Percentiles rank a stretch among this genome's conserved stretches.
phyloP scores from a whole-genome alignment of 2,113 vertebrate species.

The Raja brachyura region DNA sequence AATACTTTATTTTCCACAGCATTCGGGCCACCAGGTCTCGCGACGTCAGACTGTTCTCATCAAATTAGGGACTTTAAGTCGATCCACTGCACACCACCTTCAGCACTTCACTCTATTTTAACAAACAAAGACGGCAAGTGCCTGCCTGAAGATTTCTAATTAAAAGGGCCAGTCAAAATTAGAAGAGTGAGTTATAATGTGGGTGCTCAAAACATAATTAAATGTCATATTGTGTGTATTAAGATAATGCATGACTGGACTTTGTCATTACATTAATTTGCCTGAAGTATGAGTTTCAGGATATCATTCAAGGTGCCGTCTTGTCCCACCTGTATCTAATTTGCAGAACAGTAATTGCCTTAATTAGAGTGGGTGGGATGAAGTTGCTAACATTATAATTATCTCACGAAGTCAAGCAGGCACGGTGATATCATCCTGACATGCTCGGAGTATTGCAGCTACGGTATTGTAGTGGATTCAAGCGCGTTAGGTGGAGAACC shows the following conservation, averaged over 20 bases:
- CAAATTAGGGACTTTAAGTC: background rate
- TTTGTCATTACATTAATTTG: background rate
- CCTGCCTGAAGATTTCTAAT: background rate
- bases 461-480: background rate
- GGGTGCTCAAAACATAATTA: constrained; percentile 34
- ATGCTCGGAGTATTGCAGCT: background rate
- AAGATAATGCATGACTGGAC: constrained; percentile 32
- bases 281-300: constrained; percentile 33
- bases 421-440: constrained; percentile 4
- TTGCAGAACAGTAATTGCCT: constrained; percentile 25
- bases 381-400: constrained; percentile 28
- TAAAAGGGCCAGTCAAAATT: constrained; percentile 31
- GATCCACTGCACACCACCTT: background rate
- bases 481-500: background rate
- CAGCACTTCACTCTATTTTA: background rate
- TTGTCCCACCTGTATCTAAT: constrained; percentile 35
- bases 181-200: constrained; percentile 11
- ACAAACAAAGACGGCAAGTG: background rate
- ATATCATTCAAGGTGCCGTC: constrained; percentile 12
- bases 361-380: constrained; percentile 30
- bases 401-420: background rate
- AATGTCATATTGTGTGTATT: constrained; percentile 28
- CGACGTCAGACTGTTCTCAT: background rate
- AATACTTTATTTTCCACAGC: background rate
- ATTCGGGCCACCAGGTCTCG: background rate